phyloP scores from a whole-genome alignment of 2,113 vertebrate genomes.

The Oryzias woworae region DNA sequence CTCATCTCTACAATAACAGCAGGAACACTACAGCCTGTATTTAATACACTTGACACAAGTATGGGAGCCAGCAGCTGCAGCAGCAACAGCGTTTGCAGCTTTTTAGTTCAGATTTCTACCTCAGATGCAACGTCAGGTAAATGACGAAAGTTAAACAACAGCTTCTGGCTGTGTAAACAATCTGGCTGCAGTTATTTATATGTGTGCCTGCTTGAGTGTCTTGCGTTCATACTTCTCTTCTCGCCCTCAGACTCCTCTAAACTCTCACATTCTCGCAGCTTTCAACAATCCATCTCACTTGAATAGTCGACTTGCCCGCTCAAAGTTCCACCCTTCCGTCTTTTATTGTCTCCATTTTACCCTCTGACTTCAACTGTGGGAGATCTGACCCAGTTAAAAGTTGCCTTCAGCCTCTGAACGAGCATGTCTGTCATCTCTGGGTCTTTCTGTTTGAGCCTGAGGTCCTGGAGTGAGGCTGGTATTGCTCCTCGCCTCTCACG shows the following conservation, averaged over 20 bases:
- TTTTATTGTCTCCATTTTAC: conserved; percentile 49
- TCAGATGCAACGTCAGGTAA: conserved; percentile 37
- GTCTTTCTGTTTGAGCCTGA: conserved; percentile 23
- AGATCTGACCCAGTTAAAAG: conserved; percentile 73
- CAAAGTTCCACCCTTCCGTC: conserved; percentile 41
- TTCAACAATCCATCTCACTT: conserved; percentile 47
- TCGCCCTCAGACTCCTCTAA: conserved; percentile 9
- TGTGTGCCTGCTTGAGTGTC: conserved; percentile 3
- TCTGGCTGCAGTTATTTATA: conserved; percentile 42
- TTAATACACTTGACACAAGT: conserved; percentile 38
- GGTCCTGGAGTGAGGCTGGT: conserved; percentile 57
- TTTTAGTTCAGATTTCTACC: conserved; percentile 18
- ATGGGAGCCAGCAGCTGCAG: conserved; percentile 37
- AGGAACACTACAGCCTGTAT: conserved; percentile 16
- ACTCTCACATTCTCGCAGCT: conserved; percentile 34
- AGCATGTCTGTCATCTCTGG: conserved; percentile 37
- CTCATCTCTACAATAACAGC: conserved; percentile 38
- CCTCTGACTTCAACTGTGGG: conserved; percentile 58
- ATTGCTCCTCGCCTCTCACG: conserved; percentile 58
- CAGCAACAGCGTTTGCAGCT: neutral
- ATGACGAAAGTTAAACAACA: conserved; percentile 51
- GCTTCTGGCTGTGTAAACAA: conserved; percentile 52
- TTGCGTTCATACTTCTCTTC: neutral
- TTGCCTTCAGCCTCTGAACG: conserved; percentile 49
- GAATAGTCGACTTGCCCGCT: conserved; percentile 51